Evolutionary conservation across 2,113 vertebrate species (phyloP).

Genomic region (Phoenicopterus ruber): DNA sequence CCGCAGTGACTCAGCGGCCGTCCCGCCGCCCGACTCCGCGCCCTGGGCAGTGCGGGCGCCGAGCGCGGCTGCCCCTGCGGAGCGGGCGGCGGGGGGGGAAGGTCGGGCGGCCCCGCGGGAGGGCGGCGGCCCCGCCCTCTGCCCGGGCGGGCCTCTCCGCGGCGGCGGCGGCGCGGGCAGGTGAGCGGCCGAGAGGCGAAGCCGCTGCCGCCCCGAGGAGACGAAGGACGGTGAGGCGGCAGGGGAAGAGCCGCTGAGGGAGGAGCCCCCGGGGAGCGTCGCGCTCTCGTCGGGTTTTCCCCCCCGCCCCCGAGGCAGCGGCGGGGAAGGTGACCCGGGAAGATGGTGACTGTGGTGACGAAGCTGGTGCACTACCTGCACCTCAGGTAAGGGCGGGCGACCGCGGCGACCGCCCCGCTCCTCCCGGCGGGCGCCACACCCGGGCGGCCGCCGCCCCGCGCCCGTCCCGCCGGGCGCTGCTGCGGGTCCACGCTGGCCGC

Average conservation of each 20-base stretch:
- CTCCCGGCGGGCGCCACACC: neutral
- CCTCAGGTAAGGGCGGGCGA: slow-evolving; percentile 65
- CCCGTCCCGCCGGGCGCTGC: neutral
- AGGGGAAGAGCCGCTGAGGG: neutral
- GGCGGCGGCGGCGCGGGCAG: neutral
- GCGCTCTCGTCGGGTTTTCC: too few relatives aligned
- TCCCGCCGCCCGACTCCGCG: too few relatives aligned
- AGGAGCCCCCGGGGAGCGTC: neutral
- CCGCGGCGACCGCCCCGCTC: neutral
- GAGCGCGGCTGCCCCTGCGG: too few relatives aligned
- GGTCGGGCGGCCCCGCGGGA: neutral
- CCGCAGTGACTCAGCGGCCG: neutral
- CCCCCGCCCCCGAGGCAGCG: neutral
- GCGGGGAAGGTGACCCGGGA: neutral
- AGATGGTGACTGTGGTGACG: slow-evolving; percentile 69
- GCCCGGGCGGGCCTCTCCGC: neutral
- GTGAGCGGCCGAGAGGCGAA: neutral
- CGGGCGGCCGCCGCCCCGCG: neutral
- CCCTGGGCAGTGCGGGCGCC: neutral
- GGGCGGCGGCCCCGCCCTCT: neutral
- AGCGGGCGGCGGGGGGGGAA: neutral
- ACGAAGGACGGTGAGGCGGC: neutral
- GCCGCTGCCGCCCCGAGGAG: neutral
- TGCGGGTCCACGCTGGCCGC: neutral
- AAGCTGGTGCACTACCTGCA: slow-evolving; percentile 72